A percentile compares a stretch with the other conserved stretches of the same genome.
Evolutionary conservation across 2,113 vertebrate genomes (phyloP).

Genomic region (Pterophyllum scalare): DNA sequence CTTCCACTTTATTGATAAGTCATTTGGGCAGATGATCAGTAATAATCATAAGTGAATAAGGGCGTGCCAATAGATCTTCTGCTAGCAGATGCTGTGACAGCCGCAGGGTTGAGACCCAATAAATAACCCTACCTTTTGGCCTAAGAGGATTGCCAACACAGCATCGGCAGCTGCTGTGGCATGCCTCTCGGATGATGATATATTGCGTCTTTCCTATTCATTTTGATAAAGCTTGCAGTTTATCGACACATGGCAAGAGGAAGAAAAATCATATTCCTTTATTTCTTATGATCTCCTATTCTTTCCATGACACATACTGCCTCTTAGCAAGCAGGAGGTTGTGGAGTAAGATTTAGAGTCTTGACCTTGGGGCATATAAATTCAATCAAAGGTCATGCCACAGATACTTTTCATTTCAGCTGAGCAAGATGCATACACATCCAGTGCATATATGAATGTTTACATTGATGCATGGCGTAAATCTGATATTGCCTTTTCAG

Average conservation of each 20-base stretch:
- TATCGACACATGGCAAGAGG: constrained; percentile 65
- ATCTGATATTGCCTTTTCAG: constrained; percentile 58
- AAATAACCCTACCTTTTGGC: constrained; percentile 71
- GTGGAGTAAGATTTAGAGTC: constrained; percentile 72
- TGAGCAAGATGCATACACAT: constrained; percentile 35
- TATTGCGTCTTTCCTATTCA: constrained; percentile 65
- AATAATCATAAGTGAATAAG: constrained; percentile 89
- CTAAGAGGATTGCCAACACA: constrained; percentile 78
- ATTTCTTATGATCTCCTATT: constrained; percentile 74
- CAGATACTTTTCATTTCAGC: constrained; percentile 70
- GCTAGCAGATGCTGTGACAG: constrained; percentile 54
- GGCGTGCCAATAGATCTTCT: constrained; percentile 73
- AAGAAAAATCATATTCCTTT: constrained; percentile 70
- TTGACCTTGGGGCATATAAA: constrained; percentile 69
- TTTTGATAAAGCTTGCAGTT: constrained; percentile 77
- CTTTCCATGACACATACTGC: constrained; percentile 67
- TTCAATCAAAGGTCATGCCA: constrained; percentile 72
- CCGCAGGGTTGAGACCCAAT: constrained; percentile 30
- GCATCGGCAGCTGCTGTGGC: constrained; percentile 51
- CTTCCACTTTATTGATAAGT: constrained; percentile 86
- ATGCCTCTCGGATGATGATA: constrained; percentile 73
- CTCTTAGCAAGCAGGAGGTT: constrained; percentile 60
- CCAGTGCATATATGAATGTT: constrained; percentile 55
- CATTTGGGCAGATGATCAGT: constrained; percentile 85
- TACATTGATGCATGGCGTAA: constrained; percentile 56